Evolutionary conservation across 2,888 invertebrate genomes (phyloP).

Genomic region (Ellobium chinense): DNA sequence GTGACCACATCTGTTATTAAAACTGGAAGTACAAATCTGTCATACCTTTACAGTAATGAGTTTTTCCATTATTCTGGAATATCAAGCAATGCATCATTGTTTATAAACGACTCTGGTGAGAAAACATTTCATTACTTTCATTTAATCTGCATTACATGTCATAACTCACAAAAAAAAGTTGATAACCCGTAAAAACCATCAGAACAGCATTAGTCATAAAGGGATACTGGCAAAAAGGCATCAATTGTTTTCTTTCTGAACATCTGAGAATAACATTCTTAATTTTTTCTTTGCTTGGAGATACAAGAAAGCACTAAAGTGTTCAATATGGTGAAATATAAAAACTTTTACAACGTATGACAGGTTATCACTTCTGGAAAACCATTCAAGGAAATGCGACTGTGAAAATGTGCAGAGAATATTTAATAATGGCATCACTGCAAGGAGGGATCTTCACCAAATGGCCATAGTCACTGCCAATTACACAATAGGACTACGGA

Average conservation of each 20-base stretch:
- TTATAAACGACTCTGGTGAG: not conserved
- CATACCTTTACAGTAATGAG: not conserved
- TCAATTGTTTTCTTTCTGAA: not conserved
- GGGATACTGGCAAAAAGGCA: conserved; percentile 17
- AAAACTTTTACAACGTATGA: not conserved
- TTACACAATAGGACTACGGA: not conserved
- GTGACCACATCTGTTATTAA: not conserved
- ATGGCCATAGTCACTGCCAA: too few relatives aligned
- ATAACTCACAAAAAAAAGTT: conserved; percentile 4
- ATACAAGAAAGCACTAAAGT: not conserved
- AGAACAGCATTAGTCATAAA: conserved; percentile 15
- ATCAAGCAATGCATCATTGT: not conserved
- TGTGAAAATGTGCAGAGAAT: not conserved
- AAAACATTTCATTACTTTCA: not conserved
- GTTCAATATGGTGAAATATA: not conserved
- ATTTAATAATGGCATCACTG: conserved; percentile 10
- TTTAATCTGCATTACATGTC: conserved; percentile 16
- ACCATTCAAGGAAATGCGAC: not conserved
- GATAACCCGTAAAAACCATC: conserved; percentile 23
- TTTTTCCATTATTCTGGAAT: not conserved
- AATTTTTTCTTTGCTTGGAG: not conserved
- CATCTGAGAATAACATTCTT: not conserved
- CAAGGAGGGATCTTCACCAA: not conserved
- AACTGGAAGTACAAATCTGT: not conserved
- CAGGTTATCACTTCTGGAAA: not conserved